Base-by-base conservation (phyloP, 2,888 invertebrate species). In the Chloromyia formosa region DNA sequence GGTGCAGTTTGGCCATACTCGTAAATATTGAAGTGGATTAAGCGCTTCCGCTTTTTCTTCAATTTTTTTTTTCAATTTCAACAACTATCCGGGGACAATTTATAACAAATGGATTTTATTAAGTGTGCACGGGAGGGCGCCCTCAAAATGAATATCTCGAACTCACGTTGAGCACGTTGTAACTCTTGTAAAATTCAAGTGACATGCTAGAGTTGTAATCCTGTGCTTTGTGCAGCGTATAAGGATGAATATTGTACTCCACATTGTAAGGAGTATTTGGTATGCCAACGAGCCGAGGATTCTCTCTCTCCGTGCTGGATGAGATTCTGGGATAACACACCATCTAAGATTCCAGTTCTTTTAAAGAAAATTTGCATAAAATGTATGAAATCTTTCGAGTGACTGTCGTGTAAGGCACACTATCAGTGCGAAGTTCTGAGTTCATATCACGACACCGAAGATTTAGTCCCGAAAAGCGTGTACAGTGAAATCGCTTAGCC, bases 281-380 rank as follows among this genome's bases (percentile, higher is more conserved):
- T 35, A 35, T 35, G 2, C 27, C 27, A 35, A 4, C 7, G 18
- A n/a, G 56, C 22, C 7, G 49, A 7, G 35, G 18, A 42, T 14
- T 16, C 58, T 71, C 23, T 22, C n/a, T 7, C 7, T 35, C 3
- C 27, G 27, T 35, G 2, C 2, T 35, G 22, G 61, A 16, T 35
- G 73, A 73, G 61, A 71, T 61, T 73, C 61, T 18, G 4, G 27
- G 23, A 73, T 73, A 73, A 61, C 58, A 58, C 18, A 58, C 61
- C 27, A 49, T 61, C 45, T 35, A 2, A 35, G 27, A 35, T 35
- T 35, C 58, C 45, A n/a, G 40, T 61, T 40, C 42, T 4, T 73
- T 42, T 23, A 61, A 60, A 45, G 73, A 16, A 35, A 73, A 73
- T 73, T 73, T 73, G 61, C 73, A 73, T 73, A 73, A 35, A 73